Evolutionary conservation across 2,888 invertebrate species (phyloP).

Genomic region (Criorhina ranunculi): DNA sequence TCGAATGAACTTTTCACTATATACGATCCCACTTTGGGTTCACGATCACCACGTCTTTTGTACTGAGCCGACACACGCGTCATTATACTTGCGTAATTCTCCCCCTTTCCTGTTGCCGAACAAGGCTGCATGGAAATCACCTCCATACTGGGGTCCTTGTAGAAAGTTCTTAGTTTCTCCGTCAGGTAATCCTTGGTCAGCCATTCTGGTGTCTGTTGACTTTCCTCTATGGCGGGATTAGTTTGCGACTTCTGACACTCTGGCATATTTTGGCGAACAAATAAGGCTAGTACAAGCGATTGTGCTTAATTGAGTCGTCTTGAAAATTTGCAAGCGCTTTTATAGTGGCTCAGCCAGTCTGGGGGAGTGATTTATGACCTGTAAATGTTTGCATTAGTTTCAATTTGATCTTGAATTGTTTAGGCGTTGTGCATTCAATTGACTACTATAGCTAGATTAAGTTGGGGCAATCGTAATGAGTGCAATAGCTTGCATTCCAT

Average conservation of each 20-base stretch:
- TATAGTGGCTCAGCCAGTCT: conserved; percentile 35
- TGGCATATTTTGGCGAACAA: conserved; percentile 42
- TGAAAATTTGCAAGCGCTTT: conserved; percentile 34
- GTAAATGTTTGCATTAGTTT: conserved; percentile 45
- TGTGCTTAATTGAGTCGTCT: conserved; percentile 33
- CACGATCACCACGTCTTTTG: conserved; percentile 63
- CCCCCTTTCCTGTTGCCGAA: conserved; percentile 82
- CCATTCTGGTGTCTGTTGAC: conserved; percentile 80
- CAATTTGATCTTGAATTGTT: conserved; percentile 10
- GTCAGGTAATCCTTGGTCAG: conserved; percentile 80
- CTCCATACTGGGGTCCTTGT: conserved; percentile 79
- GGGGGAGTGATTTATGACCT: conserved; percentile 50
- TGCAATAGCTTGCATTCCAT: conserved; percentile 16
- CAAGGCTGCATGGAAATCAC: conserved; percentile 77
- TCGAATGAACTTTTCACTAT: conserved; percentile 82
- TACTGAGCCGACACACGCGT: conserved; percentile 80
- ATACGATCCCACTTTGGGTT: conserved; percentile 76
- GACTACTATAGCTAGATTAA: conserved; percentile 27
- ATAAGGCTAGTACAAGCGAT: conserved; percentile 24
- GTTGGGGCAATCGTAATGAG: conserved; percentile 9
- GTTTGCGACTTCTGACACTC: conserved; percentile 54
- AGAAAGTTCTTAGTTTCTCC: conserved; percentile 78
- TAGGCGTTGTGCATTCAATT: conserved; percentile 51
- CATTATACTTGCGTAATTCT: conserved; percentile 82
- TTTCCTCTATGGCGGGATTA: conserved; percentile 38